These are phyloP conservation scores for Platysternon megacephalum DNA, from an alignment of 2,113 vertebrate species.

Conservation along the genomic window DNA sequence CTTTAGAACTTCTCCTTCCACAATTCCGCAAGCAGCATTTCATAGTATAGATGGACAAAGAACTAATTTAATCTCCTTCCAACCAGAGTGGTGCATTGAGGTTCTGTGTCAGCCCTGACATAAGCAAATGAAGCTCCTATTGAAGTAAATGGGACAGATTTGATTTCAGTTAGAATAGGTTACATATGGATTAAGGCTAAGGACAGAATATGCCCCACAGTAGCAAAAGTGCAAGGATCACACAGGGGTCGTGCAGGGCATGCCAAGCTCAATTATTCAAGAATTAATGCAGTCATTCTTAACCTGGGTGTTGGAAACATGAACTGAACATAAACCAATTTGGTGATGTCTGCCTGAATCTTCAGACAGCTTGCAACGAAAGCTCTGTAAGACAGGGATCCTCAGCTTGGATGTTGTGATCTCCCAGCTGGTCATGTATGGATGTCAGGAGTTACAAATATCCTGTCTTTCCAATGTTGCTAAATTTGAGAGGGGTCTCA, in stretches of 20 bases:
- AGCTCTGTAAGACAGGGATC: not conserved
- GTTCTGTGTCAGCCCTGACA: rapidly evolving
- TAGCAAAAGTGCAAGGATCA: rapidly evolving
- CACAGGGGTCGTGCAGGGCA: not conserved
- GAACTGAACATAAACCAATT: not conserved
- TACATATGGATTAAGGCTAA: not conserved
- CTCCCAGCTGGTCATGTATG: not conserved
- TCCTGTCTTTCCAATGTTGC: not conserved
- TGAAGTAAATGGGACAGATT: rapidly evolving
- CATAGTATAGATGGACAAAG: not conserved
- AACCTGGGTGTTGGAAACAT: not conserved
- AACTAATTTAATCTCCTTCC: rapidly evolving
- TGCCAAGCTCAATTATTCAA: not conserved
- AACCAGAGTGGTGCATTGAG: not conserved
- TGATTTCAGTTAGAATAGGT: rapidly evolving
- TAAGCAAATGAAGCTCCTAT: not conserved
- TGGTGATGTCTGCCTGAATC: not conserved
- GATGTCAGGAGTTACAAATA: not conserved
- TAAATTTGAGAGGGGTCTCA: not conserved
- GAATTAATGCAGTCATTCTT: not conserved
- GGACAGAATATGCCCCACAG: not conserved
- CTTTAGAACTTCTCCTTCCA: not conserved
- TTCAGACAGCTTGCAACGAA: not conserved
- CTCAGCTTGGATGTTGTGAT: not conserved
- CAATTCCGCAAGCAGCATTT: not conserved